Percentiles rank a stretch among this genome's conserved stretches.
These are phyloP conservation scores for Sesia bembeciformis DNA, from an alignment of 2,888 invertebrate species.

Conservation along the genomic window DNA sequence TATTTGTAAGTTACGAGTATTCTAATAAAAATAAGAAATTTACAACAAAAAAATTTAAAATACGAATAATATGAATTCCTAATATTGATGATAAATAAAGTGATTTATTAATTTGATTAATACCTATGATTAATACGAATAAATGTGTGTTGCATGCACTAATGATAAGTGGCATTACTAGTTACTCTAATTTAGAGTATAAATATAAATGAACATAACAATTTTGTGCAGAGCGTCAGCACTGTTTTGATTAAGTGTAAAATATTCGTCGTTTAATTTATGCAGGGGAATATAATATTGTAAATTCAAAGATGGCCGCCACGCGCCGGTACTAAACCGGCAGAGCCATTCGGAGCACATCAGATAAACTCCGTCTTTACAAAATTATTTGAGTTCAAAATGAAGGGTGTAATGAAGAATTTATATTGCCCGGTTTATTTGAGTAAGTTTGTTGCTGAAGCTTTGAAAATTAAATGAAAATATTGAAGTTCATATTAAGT, in stretches of 20 bases:
- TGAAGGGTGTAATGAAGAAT: background rate
- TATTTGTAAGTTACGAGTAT: too few relatives aligned
- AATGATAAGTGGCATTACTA: too few relatives aligned
- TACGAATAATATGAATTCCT: too few relatives aligned
- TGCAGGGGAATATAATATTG: background rate
- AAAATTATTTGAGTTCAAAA: constrained; percentile 6
- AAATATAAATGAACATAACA: background rate
- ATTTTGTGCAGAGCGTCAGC: background rate
- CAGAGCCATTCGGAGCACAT: background rate
- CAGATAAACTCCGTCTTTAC: constrained; percentile 1
- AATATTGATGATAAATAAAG: background rate
- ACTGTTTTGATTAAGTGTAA: background rate
- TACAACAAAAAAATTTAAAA: too few relatives aligned
- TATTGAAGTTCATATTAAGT: background rate
- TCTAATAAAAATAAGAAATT: too few relatives aligned
- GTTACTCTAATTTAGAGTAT: too few relatives aligned
- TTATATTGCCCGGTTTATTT: background rate
- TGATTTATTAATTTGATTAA: background rate
- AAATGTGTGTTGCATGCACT: background rate
- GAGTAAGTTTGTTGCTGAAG: background rate
- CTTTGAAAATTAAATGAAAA: background rate
- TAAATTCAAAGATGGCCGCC: background rate
- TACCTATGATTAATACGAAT: background rate
- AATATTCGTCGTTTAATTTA: background rate
- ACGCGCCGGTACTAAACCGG: background rate